Percentiles rank a stretch among this genome's conserved stretches.
These are phyloP conservation scores for Drosophila pachea DNA, from an alignment of 1,140 invertebrate genomes.

Conservation along the genomic window DNA sequence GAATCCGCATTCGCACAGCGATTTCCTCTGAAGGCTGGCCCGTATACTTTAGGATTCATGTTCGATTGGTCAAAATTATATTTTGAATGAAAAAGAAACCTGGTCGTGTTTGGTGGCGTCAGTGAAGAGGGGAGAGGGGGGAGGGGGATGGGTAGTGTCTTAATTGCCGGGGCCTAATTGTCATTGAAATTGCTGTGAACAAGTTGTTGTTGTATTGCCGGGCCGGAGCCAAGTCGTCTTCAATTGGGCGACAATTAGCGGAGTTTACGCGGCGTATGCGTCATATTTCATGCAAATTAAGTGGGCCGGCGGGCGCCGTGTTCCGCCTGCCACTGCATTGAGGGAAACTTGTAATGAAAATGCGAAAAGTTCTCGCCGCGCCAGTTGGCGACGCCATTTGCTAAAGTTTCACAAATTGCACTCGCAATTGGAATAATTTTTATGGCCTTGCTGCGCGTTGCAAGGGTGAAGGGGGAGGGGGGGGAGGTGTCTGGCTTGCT, in stretches of 20 bases:
- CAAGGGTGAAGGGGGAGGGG: no score
- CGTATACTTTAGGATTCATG: neutral
- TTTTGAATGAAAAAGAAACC: neutral
- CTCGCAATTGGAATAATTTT: slow-evolving; percentile 58
- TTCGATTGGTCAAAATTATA: slow-evolving; percentile 5
- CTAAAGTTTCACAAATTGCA: slow-evolving; percentile 65
- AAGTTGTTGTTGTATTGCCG: no score
- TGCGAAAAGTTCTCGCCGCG: slow-evolving; percentile 58
- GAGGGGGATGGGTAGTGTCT: no score
- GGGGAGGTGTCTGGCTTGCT: neutral
- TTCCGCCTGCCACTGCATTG: slow-evolving; percentile 6
- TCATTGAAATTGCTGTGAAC: no score
- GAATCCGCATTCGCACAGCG: slow-evolving; percentile 9
- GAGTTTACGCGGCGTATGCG: slow-evolving; percentile 14
- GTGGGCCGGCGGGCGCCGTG: slow-evolving; percentile 3
- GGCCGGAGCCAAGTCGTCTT: neutral
- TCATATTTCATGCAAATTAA: slow-evolving; percentile 19
- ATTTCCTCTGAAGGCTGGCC: slow-evolving; percentile 9
- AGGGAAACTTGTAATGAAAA: slow-evolving; percentile 68
- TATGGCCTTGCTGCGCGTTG: slow-evolving; percentile 28
- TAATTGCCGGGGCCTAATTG: no score
- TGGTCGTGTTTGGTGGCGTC: no score
- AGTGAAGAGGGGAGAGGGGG: no score
- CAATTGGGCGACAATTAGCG: slow-evolving; percentile 19
- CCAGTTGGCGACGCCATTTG: slow-evolving; percentile 67